Percentiles rank a stretch among this genome's conserved stretches.
phyloP scores from a whole-genome alignment of 2,888 invertebrate genomes.

The Orchesellides sinensis region DNA sequence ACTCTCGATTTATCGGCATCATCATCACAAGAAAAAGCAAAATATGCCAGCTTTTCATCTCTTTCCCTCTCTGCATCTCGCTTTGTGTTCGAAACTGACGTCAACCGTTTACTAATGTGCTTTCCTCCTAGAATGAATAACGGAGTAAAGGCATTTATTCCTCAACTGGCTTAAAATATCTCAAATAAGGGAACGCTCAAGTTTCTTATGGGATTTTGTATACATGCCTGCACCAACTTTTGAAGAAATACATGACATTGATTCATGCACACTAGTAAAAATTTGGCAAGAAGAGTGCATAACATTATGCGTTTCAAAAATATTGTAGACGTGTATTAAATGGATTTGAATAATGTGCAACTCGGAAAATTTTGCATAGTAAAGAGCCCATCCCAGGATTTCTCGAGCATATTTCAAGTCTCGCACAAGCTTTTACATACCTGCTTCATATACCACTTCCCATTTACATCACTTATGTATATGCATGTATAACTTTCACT shows the following conservation, averaged over 20 bases:
- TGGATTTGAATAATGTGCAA: constrained; percentile 1
- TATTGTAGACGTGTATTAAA: constrained; percentile 13
- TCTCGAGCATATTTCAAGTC: not conserved
- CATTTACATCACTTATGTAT: no score
- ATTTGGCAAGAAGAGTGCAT: constrained; percentile 5
- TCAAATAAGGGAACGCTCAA: no score
- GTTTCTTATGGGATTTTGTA: no score
- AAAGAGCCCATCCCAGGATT: not conserved
- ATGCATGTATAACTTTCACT: not conserved
- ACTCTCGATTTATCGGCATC: no score
- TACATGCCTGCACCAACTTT: no score
- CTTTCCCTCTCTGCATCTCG: not conserved
- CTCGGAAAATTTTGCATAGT: no score
- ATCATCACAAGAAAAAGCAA: no score
- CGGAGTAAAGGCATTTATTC: no score
- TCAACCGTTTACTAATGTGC: constrained; percentile 8
- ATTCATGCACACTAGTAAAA: constrained; percentile 39
- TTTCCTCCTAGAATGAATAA: no score
- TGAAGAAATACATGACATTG: constrained; percentile 41
- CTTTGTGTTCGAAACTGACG: not conserved
- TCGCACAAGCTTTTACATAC: not conserved
- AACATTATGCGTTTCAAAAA: not conserved
- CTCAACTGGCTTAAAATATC: no score
- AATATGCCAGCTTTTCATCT: no score
- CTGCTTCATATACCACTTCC: no score